These are phyloP conservation scores for Chaetophractus vellerosus DNA, from an alignment of 2,797 vertebrate species.

Conservation along the genomic window DNA sequence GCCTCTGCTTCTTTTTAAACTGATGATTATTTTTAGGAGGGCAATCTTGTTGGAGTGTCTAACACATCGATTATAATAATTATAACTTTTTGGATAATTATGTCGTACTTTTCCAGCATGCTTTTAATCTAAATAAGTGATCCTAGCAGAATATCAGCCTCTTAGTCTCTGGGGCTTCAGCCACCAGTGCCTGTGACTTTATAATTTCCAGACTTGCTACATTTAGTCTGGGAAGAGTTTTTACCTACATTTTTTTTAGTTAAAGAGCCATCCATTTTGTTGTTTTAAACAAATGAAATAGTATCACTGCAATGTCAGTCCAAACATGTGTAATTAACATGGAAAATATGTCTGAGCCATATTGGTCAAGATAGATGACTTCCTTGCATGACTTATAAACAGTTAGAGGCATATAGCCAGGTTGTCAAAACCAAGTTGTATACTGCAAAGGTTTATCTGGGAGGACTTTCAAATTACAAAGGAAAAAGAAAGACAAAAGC, in stretches of 20 bases:
- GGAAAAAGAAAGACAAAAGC: conserved; percentile 74
- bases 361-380: conserved; percentile 86
- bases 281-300: conserved; percentile 86
- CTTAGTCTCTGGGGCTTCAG: conserved; percentile 79
- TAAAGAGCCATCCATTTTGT: conserved; percentile 81
- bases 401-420: conserved; percentile 81
- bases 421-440: conserved; percentile 81
- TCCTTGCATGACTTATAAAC: conserved; percentile 86
- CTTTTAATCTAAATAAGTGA: conserved; percentile 82
- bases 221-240: conserved; percentile 77
- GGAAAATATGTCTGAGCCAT: conserved; percentile 85
- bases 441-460: conserved; percentile 84
- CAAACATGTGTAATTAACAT: conserved; percentile 86
- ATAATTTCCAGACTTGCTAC: conserved; percentile 88
- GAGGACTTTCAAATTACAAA: conserved; percentile 81
- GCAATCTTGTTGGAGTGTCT: conserved; percentile 83
- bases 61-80: conserved; percentile 87
- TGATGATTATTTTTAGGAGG: conserved; percentile 86
- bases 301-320: conserved; percentile 82
- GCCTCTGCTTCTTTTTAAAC: conserved; percentile 86
- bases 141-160: conserved; percentile 75
- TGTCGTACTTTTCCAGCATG: conserved; percentile 81
- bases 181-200: conserved; percentile 82
- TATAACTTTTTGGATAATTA: conserved; percentile 88
- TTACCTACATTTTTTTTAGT: conserved; percentile 79